Evolutionary conservation across 2,797 vertebrate species (phyloP).

Genomic region (Petrocephalus schoutedeni): DNA sequence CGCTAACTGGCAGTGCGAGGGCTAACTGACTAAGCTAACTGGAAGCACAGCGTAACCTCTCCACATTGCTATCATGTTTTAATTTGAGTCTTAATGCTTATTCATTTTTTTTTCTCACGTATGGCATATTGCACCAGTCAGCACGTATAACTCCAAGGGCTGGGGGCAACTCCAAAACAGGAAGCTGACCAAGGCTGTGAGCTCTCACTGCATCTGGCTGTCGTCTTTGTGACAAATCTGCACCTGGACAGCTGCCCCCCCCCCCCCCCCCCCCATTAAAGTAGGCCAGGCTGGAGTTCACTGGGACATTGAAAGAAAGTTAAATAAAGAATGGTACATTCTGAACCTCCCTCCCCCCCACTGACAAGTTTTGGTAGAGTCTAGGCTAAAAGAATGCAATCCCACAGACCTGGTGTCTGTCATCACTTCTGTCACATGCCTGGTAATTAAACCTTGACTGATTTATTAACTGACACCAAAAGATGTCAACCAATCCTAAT

Average conservation of each 20-base stretch:
- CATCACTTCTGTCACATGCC: slow-evolving; percentile 74
- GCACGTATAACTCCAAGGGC: slow-evolving; percentile 21
- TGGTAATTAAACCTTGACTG: slow-evolving; percentile 93
- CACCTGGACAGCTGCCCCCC: slow-evolving; percentile 32
- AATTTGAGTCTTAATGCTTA: background rate
- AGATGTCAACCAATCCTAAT: slow-evolving; percentile 76
- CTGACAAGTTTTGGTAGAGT: slow-evolving; percentile 56
- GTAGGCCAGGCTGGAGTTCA: background rate
- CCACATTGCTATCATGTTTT: background rate
- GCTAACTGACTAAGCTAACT: background rate
- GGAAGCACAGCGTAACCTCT: background rate
- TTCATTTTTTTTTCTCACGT: background rate
- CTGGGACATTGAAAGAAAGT: background rate
- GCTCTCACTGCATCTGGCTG: slow-evolving; percentile 23
- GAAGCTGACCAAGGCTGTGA: slow-evolving; percentile 51
- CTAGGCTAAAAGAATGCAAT: slow-evolving; percentile 72
- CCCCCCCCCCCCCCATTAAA: slow-evolving; percentile 34
- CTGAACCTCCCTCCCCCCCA: background rate
- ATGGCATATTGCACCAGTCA: background rate
- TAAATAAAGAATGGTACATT: slow-evolving; percentile 22
- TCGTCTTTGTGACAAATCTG: slow-evolving; percentile 33
- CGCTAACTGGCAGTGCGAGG: background rate
- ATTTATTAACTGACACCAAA: slow-evolving; percentile 95
- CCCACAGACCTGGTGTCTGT: slow-evolving; percentile 72
- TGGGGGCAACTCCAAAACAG: slow-evolving; percentile 53